Percentiles rank a stretch among this genome's conserved stretches.
phyloP scores from a whole-genome alignment of 2,113 vertebrate genomes.

The Pterophyllum scalare region DNA sequence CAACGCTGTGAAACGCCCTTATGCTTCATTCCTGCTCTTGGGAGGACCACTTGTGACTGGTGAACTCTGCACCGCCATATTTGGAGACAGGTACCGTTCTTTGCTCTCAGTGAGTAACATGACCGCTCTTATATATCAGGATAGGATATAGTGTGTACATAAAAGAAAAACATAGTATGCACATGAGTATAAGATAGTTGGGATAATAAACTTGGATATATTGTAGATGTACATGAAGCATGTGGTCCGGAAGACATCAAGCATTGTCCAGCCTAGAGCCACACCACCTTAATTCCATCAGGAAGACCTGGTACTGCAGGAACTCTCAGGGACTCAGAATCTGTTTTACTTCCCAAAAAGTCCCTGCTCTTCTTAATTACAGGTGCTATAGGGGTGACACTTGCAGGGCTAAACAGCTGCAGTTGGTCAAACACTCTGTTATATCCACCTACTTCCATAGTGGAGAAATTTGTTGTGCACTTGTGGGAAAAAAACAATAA shows the following conservation, averaged over 20 bases:
- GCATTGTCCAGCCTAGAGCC: background rate
- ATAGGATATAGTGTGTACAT: accelerated
- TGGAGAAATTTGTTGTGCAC: background rate
- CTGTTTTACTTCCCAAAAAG: background rate
- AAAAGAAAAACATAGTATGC: background rate
- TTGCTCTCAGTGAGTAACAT: too few species aligned
- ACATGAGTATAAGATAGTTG: too few species aligned
- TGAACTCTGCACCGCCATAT: too few species aligned
- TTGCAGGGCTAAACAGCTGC: background rate
- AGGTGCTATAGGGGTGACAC: background rate
- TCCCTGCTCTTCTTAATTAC: background rate
- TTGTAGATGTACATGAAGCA: background rate
- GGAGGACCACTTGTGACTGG: too few species aligned
- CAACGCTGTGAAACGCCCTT: too few species aligned
- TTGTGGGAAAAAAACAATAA: background rate
- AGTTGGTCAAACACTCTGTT: background rate
- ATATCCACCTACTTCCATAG: background rate
- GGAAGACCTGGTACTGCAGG: background rate
- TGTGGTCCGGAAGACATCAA: background rate
- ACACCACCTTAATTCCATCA: background rate
- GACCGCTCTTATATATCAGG: background rate
- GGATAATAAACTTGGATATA: accelerated
- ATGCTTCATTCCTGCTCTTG: too few species aligned
- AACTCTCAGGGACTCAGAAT: background rate
- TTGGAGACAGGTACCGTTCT: too few species aligned